Percentiles rank a stretch among this genome's conserved stretches.
Evolutionary conservation across 2,797 vertebrate genomes (phyloP).

Genomic region (Benthosema pterotum): DNA sequence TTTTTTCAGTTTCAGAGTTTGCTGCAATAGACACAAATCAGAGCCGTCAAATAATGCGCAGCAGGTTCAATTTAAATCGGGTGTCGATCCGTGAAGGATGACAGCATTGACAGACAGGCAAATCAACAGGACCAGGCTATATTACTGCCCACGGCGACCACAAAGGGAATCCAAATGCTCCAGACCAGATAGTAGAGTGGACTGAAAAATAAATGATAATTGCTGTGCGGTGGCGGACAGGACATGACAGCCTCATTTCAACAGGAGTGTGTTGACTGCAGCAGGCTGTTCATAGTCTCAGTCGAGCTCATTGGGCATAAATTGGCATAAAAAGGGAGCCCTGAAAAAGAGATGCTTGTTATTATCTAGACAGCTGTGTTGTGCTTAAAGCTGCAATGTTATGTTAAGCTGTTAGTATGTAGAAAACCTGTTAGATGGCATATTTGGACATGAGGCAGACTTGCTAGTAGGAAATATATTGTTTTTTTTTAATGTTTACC

Average conservation of each 20-base stretch:
- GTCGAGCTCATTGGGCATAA: slow-evolving; percentile 19
- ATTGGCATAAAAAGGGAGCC: slow-evolving; percentile 6
- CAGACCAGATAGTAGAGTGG: slow-evolving; percentile 29
- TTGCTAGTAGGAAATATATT: too few relatives aligned
- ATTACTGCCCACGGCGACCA: slow-evolving; percentile 53
- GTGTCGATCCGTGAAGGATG: slow-evolving; percentile 42
- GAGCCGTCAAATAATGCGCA: slow-evolving; percentile 54
- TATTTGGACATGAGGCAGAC: too few relatives aligned
- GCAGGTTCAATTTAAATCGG: slow-evolving; percentile 43
- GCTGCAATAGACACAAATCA: slow-evolving; percentile 37
- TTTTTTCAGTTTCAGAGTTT: too few relatives aligned
- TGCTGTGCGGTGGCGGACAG: not conserved
- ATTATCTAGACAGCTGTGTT: slow-evolving; percentile 54
- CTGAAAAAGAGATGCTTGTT: slow-evolving; percentile 12
- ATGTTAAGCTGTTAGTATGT: too few relatives aligned
- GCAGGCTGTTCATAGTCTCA: not conserved
- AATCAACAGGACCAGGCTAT: slow-evolving; percentile 42
- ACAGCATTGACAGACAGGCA: slow-evolving; percentile 64
- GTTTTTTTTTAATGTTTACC: too few relatives aligned
- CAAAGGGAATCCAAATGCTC: slow-evolving; percentile 36
- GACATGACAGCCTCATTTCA: slow-evolving; percentile 30
- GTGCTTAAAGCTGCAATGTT: too few relatives aligned
- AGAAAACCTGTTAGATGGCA: too few relatives aligned
- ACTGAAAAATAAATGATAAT: not conserved
- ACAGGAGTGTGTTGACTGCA: slow-evolving; percentile 40